Percentiles rank a stretch among this genome's conserved stretches.
These are phyloP conservation scores for Chorisops tibialis DNA, from an alignment of 2,888 invertebrate genomes.

Conservation along the genomic window DNA sequence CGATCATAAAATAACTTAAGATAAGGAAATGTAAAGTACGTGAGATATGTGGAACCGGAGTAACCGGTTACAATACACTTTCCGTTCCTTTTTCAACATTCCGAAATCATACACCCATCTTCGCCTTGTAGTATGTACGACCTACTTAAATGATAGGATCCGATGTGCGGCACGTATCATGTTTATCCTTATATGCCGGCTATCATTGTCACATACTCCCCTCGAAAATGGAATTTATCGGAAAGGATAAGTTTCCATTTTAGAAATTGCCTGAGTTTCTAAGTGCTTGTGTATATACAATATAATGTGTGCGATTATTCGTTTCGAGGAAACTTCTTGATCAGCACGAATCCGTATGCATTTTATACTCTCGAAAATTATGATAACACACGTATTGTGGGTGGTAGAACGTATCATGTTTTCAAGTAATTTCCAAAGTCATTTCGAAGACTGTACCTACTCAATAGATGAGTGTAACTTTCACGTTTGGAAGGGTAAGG, in stretches of 20 bases:
- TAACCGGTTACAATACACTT: too few species aligned
- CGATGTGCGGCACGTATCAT: slow-evolving; percentile 4
- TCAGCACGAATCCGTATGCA: slow-evolving; percentile 11
- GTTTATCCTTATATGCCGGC: not conserved
- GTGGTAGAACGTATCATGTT: not conserved
- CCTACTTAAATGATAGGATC: too few species aligned
- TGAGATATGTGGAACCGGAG: too few species aligned
- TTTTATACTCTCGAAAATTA: slow-evolving; percentile 5
- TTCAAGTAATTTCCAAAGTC: slow-evolving; percentile 11
- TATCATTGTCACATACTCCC: slow-evolving; percentile 2
- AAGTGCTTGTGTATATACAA: not conserved
- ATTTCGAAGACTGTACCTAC: slow-evolving; percentile 8
- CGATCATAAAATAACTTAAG: too few species aligned
- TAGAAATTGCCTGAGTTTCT: slow-evolving; percentile 4
- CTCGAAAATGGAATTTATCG: not conserved
- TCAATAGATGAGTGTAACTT: too few species aligned
- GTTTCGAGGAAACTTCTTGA: not conserved
- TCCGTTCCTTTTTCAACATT: too few species aligned
- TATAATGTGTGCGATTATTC: not conserved
- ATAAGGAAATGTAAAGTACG: too few species aligned
- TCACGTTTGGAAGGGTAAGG: too few species aligned
- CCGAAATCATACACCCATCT: too few species aligned
- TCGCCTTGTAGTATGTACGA: too few species aligned
- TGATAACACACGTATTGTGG: slow-evolving; percentile 12
- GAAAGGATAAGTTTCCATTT: slow-evolving; percentile 2